Conservation (phyloP, 2,113 vertebrate species). For the Dipodomys stephensi region DNA sequence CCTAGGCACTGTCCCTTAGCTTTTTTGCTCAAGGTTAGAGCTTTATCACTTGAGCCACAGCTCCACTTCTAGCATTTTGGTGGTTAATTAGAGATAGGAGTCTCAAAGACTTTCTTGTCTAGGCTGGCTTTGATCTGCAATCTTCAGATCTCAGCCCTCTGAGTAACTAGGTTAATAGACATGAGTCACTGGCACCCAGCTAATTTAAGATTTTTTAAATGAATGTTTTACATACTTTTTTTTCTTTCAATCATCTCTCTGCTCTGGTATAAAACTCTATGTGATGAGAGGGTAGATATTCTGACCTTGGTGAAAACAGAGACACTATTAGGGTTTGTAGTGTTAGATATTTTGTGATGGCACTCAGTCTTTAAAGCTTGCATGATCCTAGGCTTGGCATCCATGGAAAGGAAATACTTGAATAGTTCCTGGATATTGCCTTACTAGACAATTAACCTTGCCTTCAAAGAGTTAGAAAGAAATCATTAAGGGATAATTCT, state of each 20-base stretch:
- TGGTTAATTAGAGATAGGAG: too few relatives aligned
- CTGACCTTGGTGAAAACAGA: neutral
- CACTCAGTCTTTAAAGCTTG: neutral
- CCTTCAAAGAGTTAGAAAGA: neutral
- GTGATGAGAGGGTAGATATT: neutral
- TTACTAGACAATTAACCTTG: neutral
- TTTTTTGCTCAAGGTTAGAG: too few relatives aligned
- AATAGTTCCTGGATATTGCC: neutral
- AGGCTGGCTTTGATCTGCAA: too few relatives aligned
- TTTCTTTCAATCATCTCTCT: neutral
- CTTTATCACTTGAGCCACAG: too few relatives aligned
- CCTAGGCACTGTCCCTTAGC: too few relatives aligned
- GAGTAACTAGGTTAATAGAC: too few relatives aligned
- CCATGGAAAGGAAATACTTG: neutral
- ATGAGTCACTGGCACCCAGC: neutral
- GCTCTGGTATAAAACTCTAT: neutral
- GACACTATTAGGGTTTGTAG: neutral
- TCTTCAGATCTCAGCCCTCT: too few relatives aligned
- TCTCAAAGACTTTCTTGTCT: too few relatives aligned
- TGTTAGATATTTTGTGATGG: neutral
- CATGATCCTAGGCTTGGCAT: neutral
- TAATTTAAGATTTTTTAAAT: neutral
- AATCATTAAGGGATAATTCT: neutral
- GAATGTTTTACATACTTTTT: neutral
- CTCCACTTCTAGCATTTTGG: too few relatives aligned